phyloP scores from a whole-genome alignment of 2,797 vertebrate species.

The Chromis chromis region DNA sequence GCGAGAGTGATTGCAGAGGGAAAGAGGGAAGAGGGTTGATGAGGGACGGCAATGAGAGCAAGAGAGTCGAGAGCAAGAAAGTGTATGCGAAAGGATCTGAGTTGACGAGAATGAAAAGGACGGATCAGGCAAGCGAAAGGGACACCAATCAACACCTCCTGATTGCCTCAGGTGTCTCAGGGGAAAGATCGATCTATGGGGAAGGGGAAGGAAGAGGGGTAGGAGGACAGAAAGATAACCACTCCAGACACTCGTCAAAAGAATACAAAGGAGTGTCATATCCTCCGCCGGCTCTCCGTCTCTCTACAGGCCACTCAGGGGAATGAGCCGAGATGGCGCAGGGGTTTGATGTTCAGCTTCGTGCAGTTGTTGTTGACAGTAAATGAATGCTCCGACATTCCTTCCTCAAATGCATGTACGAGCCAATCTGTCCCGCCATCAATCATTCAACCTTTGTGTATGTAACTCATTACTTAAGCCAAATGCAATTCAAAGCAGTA shows the following conservation, averaged over 20 bases:
- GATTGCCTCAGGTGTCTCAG: constrained; percentile 79
- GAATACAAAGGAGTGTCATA: constrained; percentile 72
- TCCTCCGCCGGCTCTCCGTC: constrained; percentile 38
- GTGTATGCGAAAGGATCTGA: constrained; percentile 38
- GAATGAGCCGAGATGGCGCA: constrained; percentile 42
- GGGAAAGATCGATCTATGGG: constrained; percentile 68
- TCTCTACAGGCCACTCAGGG: constrained; percentile 43
- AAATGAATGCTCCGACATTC: constrained; percentile 42
- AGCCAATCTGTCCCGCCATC: constrained; percentile 56
- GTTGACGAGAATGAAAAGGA: constrained; percentile 75
- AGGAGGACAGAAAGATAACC: constrained; percentile 54
- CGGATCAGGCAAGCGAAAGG: constrained; percentile 72
- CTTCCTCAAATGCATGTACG: constrained; percentile 33
- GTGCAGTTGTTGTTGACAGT: constrained; percentile 57
- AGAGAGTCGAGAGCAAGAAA: constrained; percentile 44
- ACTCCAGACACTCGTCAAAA: constrained; percentile 52
- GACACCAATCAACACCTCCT: constrained; percentile 81
- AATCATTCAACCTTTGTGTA: constrained; percentile 59
- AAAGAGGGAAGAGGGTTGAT: constrained; percentile 46
- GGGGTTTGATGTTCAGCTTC: constrained; percentile 50
- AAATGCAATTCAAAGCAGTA: constrained; percentile 43
- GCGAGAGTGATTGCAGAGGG: constrained; percentile 51
- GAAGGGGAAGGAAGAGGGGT: constrained; percentile 34
- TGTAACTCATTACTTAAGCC: constrained; percentile 49
- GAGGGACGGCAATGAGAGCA: constrained; percentile 36